Percentiles rank a stretch among this genome's conserved stretches.
phyloP scores from a whole-genome alignment of 1,140 invertebrate genomes.

The Leptinotarsa texana region DNA sequence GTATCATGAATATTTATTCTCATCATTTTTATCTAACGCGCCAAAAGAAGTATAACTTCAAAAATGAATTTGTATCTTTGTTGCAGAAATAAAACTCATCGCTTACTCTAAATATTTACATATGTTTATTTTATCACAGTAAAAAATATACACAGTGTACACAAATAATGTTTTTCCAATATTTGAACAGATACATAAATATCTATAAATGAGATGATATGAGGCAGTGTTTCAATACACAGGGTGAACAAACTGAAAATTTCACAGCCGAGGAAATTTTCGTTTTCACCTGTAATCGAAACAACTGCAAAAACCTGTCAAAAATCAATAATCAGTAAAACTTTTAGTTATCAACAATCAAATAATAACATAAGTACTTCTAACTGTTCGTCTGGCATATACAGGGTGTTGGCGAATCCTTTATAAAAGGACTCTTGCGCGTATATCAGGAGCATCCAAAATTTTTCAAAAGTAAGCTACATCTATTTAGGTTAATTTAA shows the following conservation, averaged over 20 bases:
- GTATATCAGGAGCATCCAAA: background rate
- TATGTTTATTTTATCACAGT: slow-evolving; percentile 42
- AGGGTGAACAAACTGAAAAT: no score
- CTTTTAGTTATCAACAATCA: background rate
- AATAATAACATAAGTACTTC: slow-evolving; percentile 10
- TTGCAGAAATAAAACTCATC: background rate
- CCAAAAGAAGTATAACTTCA: no score
- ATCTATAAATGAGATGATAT: background rate
- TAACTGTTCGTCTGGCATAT: background rate
- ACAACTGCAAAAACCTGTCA: no score
- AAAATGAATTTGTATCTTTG: no score
- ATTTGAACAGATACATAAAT: background rate
- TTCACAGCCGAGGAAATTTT: no score
- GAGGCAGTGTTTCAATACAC: no score
- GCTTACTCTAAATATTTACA: slow-evolving; percentile 36
- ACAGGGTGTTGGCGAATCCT: slow-evolving; percentile 8
- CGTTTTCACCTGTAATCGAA: no score
- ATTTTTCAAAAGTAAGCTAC: background rate
- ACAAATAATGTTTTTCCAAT: slow-evolving; percentile 22
- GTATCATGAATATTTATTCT: no score
- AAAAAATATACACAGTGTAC: slow-evolving; percentile 37
- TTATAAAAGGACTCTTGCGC: slow-evolving; percentile 9
- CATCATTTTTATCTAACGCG: no score
- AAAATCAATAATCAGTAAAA: no score
- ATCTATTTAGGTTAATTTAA: no score